Percentiles rank a stretch among this genome's conserved stretches.
These are phyloP conservation scores for Galendromus occidentalis DNA, from an alignment of 1,140 invertebrate genomes.

Conservation along the genomic window DNA sequence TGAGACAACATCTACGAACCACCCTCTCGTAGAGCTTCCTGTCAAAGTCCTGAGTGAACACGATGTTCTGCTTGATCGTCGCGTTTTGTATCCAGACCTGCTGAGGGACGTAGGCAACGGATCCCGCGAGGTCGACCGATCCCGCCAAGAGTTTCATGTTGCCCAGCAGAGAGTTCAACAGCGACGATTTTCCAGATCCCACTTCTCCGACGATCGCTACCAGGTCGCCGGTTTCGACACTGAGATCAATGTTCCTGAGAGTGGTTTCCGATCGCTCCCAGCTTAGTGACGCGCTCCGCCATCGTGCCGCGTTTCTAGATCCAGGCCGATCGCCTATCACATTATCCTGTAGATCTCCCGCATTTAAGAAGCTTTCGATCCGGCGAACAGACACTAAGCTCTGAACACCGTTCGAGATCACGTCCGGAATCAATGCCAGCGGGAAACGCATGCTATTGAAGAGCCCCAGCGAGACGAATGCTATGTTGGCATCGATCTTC, in stretches of 20 bases:
- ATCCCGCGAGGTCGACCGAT: slow-evolving; percentile 17
- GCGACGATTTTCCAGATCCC: slow-evolving; percentile 45
- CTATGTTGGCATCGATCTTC: too few relatives aligned
- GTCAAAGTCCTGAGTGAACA: slow-evolving; percentile 13
- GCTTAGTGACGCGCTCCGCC: too few relatives aligned
- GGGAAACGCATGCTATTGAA: too few relatives aligned
- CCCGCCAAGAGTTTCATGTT: slow-evolving; percentile 27
- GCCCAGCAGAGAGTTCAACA: slow-evolving; percentile 41
- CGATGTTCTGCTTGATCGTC: slow-evolving; percentile 29
- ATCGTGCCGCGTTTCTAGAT: too few relatives aligned
- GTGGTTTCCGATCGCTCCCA: background rate
- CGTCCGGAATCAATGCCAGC: background rate
- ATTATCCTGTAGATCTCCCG: too few relatives aligned
- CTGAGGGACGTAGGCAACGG: slow-evolving; percentile 29
- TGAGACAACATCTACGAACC: slow-evolving; percentile 26
- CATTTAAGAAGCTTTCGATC: background rate
- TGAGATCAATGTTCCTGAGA: slow-evolving; percentile 23
- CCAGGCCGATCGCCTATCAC: too few relatives aligned
- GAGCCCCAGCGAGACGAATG: too few relatives aligned
- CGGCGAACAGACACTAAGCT: background rate
- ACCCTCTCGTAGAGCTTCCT: slow-evolving; percentile 23
- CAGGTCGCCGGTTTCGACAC: slow-evolving; percentile 31
- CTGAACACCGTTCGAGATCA: background rate
- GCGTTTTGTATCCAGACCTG: slow-evolving; percentile 32
- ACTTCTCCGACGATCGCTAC: slow-evolving; percentile 45